Evolutionary conservation across 2,113 vertebrate genomes (phyloP), one percentile per base, ranked within the genome.

Genomic region (Cichladusa arquata): DNA sequence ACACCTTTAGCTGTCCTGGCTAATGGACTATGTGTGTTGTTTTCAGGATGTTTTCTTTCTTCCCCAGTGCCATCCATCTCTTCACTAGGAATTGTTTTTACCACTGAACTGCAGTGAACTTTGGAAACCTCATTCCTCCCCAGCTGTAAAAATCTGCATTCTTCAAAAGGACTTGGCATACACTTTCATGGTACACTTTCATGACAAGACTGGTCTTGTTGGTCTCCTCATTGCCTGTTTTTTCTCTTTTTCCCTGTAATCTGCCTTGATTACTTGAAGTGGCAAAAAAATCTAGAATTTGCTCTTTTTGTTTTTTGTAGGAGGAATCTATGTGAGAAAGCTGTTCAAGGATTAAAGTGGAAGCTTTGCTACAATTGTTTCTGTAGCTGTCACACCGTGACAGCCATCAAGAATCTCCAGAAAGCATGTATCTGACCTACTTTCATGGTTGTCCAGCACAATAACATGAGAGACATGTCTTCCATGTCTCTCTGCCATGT

Each of bases 161-260:
- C 97, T 97, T 94, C 95, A 97, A 20, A 98, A 98, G 3, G 97
- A 93, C 36, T 97, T 97, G 9, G 94, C 97, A 19, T 97, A 97
- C 1, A 90, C 96, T 87, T 86, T 96, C 50, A 3, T 94, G 86
- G 17, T 29, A 81, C 26, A 51, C 50, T 29, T 51, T 51, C 26
- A 16, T 51, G 50, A 28, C 50, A 51, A 29, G 26, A 10, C 13
- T 54, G 8, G 36, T 33, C 40, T 20, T 71, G 6, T 15, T 14
- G 2, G 10, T 42, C 72, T 83, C 23, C 0, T n/a, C 25, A 3
- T 16, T 86, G 44, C 38, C 73, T 50, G 24, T 8, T 48, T 20
- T 6, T 85, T 84, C 51, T 98, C 97, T 47, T 47, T 48, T 54
- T 81, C 40, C 44, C 8, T 82, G 61, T 97, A 98, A 38, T 97